A percentile compares a stretch with the other conserved stretches of the same genome.
These are phyloP conservation scores for Drosophila malerkotliana DNA, from an alignment of 1,140 invertebrate species.

Conservation along the genomic window DNA sequence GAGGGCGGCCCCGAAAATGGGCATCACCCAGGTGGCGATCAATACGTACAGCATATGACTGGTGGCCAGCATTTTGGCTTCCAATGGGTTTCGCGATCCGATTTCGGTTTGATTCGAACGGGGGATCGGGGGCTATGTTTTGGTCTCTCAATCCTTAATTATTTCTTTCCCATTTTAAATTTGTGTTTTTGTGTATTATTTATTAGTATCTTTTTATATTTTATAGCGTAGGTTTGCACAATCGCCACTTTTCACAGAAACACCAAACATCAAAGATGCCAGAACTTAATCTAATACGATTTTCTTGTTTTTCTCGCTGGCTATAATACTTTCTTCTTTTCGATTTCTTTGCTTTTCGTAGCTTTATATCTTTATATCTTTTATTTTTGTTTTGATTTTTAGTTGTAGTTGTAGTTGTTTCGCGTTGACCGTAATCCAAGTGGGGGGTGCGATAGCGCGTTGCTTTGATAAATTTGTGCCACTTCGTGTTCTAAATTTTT, in stretches of 20 bases:
- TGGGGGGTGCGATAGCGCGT: conserved; percentile 66
- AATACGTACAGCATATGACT: conserved; percentile 73
- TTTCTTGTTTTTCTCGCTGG: conserved; percentile 36
- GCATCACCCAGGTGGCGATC: conserved; percentile 88
- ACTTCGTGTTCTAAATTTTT: conserved; percentile 56
- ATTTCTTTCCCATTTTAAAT: conserved; percentile 64
- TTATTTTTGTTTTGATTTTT: conserved; percentile 18
- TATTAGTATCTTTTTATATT: conserved; percentile 22
- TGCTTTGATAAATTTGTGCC: conserved; percentile 36
- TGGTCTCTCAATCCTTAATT: conserved; percentile 35
- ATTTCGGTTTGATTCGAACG: conserved; percentile 11
- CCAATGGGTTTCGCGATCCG: background rate
- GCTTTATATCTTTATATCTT: conserved; percentile 26
- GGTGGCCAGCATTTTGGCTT: conserved; percentile 65
- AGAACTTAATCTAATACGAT: conserved; percentile 52
- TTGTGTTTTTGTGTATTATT: conserved; percentile 33
- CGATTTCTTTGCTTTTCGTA: conserved; percentile 21
- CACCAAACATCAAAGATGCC: conserved; percentile 55
- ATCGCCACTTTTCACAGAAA: conserved; percentile 36
- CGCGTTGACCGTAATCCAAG: conserved; percentile 81
- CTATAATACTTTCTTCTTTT: conserved; percentile 24
- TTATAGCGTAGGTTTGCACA: conserved; percentile 53
- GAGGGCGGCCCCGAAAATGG: conserved; percentile 88
- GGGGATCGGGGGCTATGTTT: conserved; percentile 16
- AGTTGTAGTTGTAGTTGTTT: conserved; percentile 46